Evolutionary conservation across 2,113 vertebrate genomes (phyloP).

Genomic region (Chloropsis cyanopogon): DNA sequence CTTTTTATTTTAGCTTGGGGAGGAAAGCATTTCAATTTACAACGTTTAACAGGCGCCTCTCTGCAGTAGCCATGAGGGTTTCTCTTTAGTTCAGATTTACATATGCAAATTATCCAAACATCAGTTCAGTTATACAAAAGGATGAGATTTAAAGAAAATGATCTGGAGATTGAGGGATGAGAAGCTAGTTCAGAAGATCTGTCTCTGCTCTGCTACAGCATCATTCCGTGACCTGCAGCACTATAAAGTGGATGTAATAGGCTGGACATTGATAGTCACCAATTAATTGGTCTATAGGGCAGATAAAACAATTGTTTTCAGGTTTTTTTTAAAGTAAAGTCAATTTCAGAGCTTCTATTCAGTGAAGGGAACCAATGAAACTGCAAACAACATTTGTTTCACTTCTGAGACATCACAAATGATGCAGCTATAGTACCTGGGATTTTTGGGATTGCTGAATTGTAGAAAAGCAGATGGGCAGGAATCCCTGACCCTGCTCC

Average conservation of each 20-base stretch:
- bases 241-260: background rate
- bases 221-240: background rate
- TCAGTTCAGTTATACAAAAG: background rate
- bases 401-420: background rate
- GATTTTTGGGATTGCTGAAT: background rate
- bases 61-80: background rate
- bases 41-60: background rate
- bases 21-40: constrained; percentile 49
- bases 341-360: background rate
- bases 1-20: constrained; percentile 36
- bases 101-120: constrained; percentile 23
- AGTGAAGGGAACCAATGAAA: background rate
- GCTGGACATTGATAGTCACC: background rate
- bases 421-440: background rate
- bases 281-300: background rate
- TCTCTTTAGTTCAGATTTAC: constrained; percentile 26
- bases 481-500: background rate
- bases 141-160: background rate
- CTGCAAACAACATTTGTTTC: background rate
- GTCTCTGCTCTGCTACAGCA: background rate
- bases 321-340: background rate
- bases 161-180: background rate
- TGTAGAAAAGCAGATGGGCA: background rate
- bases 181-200: background rate
- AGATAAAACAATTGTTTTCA: background rate